phyloP scores from a whole-genome alignment of 2,888 invertebrate genomes.

The Andrena chrysosceles region DNA sequence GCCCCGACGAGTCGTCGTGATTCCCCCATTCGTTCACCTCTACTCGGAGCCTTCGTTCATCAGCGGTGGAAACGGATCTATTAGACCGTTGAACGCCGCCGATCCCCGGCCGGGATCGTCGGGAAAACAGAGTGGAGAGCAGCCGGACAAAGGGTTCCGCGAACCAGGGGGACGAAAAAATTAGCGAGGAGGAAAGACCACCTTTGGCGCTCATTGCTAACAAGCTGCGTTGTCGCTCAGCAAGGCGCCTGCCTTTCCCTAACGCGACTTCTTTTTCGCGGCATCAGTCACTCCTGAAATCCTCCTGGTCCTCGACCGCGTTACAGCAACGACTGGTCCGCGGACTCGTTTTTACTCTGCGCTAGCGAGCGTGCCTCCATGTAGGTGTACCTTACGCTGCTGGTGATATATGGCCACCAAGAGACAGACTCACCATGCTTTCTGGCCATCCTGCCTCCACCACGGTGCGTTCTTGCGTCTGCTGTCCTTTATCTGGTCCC shows the following conservation, averaged over 20 bases:
- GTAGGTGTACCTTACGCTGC: slow-evolving; percentile 27
- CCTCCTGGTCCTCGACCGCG: slow-evolving; percentile 50
- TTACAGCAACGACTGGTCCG: slow-evolving; percentile 37
- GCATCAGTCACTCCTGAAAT: slow-evolving; percentile 66
- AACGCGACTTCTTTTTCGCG: slow-evolving; percentile 54
- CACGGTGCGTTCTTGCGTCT: slow-evolving; percentile 27
- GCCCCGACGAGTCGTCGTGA: neutral
- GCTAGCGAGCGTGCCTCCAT: slow-evolving; percentile 17
- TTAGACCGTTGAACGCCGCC: slow-evolving; percentile 17
- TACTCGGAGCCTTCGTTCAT: slow-evolving; percentile 26
- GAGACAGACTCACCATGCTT: slow-evolving; percentile 61
- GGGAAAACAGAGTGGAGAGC: slow-evolving; percentile 8
- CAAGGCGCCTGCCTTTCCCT: slow-evolving; percentile 69
- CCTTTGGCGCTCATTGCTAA: slow-evolving; percentile 71
- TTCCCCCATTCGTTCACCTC: slow-evolving; percentile 5
- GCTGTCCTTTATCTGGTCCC: slow-evolving; percentile 32
- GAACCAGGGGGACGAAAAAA: slow-evolving; percentile 29
- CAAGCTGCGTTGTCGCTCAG: slow-evolving; percentile 74
- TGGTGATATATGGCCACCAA: slow-evolving; percentile 63
- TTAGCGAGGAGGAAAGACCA: slow-evolving; percentile 46
- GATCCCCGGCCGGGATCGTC: slow-evolving; percentile 5
- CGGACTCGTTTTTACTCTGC: slow-evolving; percentile 36
- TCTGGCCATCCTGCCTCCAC: slow-evolving; percentile 48
- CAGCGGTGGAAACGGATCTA: slow-evolving; percentile 38
- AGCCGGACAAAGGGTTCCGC: slow-evolving; percentile 25